A percentile compares a stretch with the other conserved stretches of the same genome.
These are phyloP conservation scores for Apostichopus japonicus DNA, from an alignment of 35 echinoderm and acorn worm genomes.

Conservation along the genomic window DNA sequence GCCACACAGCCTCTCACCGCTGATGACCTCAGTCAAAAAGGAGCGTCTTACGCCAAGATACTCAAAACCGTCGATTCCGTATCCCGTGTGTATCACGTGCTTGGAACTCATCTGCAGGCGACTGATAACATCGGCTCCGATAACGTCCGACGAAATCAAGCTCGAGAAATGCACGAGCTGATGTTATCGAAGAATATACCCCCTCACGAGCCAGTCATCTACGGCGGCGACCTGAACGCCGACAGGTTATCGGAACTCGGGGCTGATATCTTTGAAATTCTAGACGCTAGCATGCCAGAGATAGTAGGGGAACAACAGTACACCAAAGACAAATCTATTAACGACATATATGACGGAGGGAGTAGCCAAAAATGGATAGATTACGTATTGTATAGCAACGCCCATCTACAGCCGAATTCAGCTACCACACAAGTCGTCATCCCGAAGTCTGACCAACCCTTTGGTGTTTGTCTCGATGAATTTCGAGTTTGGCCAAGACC, in stretches of 20 bases:
- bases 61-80: conserved; percentile 40
- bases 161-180: conserved; percentile 63
- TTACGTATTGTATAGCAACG: conserved; percentile 61
- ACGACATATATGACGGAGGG: conserved; percentile 58
- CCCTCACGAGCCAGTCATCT: conserved; percentile 59
- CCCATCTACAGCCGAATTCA: conserved; percentile 55
- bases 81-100: conserved; percentile 51
- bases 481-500: conserved; percentile 50
- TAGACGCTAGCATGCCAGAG: conserved; percentile 61
- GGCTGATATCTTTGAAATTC: conserved; percentile 53
- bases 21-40: conserved; percentile 51
- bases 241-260: conserved; percentile 28
- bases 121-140: conserved; percentile 40
- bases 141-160: conserved; percentile 55
- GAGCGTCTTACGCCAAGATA: conserved; percentile 57
- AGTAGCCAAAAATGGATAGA: conserved; percentile 66
- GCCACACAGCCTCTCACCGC: conserved; percentile 19
- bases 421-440: conserved; percentile 55
- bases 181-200: conserved; percentile 61
- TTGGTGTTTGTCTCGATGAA: conserved; percentile 66
- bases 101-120: conserved; percentile 73
- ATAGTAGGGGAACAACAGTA: conserved; percentile 53
- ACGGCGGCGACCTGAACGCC: conserved; percentile 70
- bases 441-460: conserved; percentile 25
- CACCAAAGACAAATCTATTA: conserved; percentile 59